phyloP scores from a whole-genome alignment of 2,797 vertebrate species.

The Psittacula echo region DNA sequence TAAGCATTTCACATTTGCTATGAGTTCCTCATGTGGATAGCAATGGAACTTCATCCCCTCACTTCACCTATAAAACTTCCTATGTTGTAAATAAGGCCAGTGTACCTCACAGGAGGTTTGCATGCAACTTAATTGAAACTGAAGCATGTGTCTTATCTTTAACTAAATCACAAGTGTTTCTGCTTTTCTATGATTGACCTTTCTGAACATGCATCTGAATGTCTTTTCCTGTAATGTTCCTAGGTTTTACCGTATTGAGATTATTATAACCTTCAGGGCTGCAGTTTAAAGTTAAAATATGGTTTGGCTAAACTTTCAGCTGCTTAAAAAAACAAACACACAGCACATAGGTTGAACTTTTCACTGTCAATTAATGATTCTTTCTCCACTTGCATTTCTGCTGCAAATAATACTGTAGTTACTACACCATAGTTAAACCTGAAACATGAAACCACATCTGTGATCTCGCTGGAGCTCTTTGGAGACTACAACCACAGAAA shows the following conservation, averaged over 20 bases:
- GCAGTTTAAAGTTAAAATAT: slow-evolving; percentile 20
- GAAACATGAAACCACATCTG: slow-evolving; percentile 72
- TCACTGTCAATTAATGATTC: slow-evolving; percentile 55
- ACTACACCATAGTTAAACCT: slow-evolving; percentile 55
- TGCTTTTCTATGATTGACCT: neutral
- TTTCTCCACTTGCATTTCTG: slow-evolving; percentile 55
- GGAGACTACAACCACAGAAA: slow-evolving; percentile 44
- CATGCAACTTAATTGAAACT: neutral
- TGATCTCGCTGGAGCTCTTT: slow-evolving; percentile 56
- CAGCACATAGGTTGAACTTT: neutral
- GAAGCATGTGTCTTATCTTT: neutral
- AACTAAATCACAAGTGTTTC: neutral
- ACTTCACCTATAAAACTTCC: neutral
- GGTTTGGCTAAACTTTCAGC: neutral
- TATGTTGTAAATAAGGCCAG: neutral
- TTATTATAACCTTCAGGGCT: neutral
- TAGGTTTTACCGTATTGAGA: neutral
- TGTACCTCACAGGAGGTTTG: neutral
- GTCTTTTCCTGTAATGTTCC: neutral
- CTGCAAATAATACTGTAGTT: slow-evolving; percentile 49
- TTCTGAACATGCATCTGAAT: neutral
- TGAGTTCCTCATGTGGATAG: neutral
- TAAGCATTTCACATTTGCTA: neutral
- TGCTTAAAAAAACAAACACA: slow-evolving; percentile 27
- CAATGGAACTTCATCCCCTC: neutral